These are phyloP conservation scores for Nomada goodeniana DNA, from an alignment of 2,888 invertebrate genomes.

Conservation along the genomic window DNA sequence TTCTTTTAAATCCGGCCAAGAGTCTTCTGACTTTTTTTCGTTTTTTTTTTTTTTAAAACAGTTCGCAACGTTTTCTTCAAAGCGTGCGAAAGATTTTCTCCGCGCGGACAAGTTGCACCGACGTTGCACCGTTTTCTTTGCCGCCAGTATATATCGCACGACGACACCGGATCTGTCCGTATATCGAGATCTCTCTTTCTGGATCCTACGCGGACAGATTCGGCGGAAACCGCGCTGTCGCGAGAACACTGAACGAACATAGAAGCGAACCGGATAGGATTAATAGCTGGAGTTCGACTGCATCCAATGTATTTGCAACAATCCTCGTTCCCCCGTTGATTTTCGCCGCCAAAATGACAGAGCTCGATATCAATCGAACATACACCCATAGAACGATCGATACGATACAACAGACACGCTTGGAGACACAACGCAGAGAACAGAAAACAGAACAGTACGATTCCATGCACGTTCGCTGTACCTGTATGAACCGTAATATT, in stretches of 20 bases:
- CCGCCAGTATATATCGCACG: slow-evolving; percentile 10
- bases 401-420: slow-evolving; percentile 17
- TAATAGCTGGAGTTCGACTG: slow-evolving; percentile 37
- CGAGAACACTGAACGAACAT: not conserved
- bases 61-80: too few species aligned
- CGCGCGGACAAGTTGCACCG: too few species aligned
- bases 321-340: slow-evolving; percentile 51
- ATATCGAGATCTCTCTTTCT: too few species aligned
- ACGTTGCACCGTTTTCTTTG: not conserved
- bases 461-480: slow-evolving; percentile 83
- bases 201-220: not conserved
- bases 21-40: too few species aligned
- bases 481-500: slow-evolving; percentile 79
- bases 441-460: slow-evolving; percentile 61
- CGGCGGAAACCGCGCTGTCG: slow-evolving; percentile 47
- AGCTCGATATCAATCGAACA: slow-evolving; percentile 11
- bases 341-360: slow-evolving; percentile 53
- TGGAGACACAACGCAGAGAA: slow-evolving; percentile 18
- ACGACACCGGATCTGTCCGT: slow-evolving; percentile 24
- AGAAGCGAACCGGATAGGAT: not conserved
- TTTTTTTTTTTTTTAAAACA: too few species aligned
- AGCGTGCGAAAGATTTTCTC: too few species aligned
- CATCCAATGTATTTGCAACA: slow-evolving; percentile 47
- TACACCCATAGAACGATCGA: slow-evolving; percentile 20
- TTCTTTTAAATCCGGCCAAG: too few species aligned